phyloP scores from a whole-genome alignment of 2,113 vertebrate genomes.

The Xyrauchen texanus region DNA sequence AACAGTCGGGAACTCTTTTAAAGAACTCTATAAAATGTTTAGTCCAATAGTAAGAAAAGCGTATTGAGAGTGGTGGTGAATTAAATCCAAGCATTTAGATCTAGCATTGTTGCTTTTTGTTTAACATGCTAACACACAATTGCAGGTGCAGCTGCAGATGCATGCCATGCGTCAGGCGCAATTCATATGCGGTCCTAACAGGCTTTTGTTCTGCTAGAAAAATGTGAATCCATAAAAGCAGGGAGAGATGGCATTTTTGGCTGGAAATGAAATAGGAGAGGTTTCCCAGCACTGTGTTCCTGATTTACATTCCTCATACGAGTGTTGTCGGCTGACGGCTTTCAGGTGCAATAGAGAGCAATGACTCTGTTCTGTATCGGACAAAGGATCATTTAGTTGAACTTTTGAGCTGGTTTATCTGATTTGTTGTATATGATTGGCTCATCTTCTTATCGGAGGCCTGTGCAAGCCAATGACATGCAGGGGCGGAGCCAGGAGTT shows the following conservation, averaged over 20 bases:
- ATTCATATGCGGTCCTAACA: slow-evolving; percentile 52
- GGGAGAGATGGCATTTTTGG: slow-evolving; percentile 20
- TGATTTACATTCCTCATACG: slow-evolving; percentile 18
- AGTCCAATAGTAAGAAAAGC: neutral
- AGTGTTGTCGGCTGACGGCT: slow-evolving; percentile 33
- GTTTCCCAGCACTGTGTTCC: neutral
- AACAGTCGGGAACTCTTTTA: neutral
- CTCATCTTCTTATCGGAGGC: neutral
- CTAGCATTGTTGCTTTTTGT: neutral
- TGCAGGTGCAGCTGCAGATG: neutral
- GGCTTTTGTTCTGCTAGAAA: slow-evolving; percentile 55
- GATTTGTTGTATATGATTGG: neutral
- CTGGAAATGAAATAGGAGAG: slow-evolving; percentile 35
- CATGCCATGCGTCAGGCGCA: slow-evolving; percentile 2
- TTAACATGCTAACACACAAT: neutral
- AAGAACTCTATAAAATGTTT: neutral
- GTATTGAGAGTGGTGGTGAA: neutral
- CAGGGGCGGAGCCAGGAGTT: too few relatives aligned
- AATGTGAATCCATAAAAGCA: slow-evolving; percentile 35
- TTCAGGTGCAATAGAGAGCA: slow-evolving; percentile 27
- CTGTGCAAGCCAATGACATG: too few relatives aligned
- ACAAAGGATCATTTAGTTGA: neutral
- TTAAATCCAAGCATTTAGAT: neutral
- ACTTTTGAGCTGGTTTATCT: too few relatives aligned
- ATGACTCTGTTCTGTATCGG: slow-evolving; percentile 19